phyloP scores from a whole-genome alignment of 1,140 invertebrate genomes.

The Frieseomelitta varia region DNA sequence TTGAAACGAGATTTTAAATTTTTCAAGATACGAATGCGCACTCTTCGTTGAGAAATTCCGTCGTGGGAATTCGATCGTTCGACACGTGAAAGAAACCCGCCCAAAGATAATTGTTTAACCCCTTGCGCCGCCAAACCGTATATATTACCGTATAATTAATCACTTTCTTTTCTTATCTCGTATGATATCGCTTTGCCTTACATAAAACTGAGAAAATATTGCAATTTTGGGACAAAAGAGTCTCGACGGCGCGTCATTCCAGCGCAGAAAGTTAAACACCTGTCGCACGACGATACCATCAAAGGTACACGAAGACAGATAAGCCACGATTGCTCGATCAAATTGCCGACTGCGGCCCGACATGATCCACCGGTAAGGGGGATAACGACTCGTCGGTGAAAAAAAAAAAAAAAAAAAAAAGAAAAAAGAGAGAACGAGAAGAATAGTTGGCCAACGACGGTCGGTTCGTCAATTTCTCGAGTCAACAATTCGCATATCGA shows the following conservation, averaged over 20 bases:
- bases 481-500: constrained; percentile 51
- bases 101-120: constrained; percentile 31
- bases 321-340: constrained; percentile 18
- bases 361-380: background rate
- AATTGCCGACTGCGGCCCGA: background rate
- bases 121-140: too few relatives aligned
- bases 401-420: background rate
- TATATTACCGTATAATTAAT: too few relatives aligned
- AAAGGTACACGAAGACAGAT: background rate
- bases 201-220: too few relatives aligned
- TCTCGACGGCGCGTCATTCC: too few relatives aligned
- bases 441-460: background rate
- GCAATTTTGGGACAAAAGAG: too few relatives aligned
- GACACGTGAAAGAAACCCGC: background rate
- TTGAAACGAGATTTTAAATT: background rate
- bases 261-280: too few relatives aligned
- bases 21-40: too few relatives aligned
- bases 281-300: constrained; percentile 27
- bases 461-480: constrained; percentile 53
- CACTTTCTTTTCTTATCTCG: too few relatives aligned
- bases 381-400: background rate
- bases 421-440: background rate
- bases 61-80: background rate
- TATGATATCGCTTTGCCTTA: too few relatives aligned
- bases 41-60: too few relatives aligned